A percentile compares a stretch with the other conserved stretches of the same genome.
These are phyloP conservation scores for Acrobasis repandana DNA, from an alignment of 2,888 invertebrate species.

Conservation along the genomic window DNA sequence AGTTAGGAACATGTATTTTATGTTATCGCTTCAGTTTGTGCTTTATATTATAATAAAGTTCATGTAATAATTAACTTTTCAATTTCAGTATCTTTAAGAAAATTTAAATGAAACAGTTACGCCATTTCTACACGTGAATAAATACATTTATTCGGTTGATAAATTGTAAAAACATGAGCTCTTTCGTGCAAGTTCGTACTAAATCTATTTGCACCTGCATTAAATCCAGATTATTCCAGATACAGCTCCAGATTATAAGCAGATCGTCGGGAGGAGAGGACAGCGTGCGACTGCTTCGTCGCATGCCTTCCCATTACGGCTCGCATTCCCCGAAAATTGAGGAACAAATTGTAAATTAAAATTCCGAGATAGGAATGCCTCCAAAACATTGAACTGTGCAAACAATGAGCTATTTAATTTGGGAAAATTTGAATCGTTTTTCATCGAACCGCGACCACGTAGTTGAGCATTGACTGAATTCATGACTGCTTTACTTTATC, in stretches of 20 bases:
- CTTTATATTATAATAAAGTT: too few species aligned
- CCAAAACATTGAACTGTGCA: conserved; percentile 41
- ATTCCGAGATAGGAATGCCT: conserved; percentile 54
- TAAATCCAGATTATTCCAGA: conserved; percentile 53
- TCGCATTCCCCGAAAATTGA: conserved; percentile 63
- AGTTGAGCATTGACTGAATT: not conserved
- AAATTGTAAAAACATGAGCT: too few species aligned
- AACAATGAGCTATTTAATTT: conserved; percentile 38
- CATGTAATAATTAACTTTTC: too few species aligned
- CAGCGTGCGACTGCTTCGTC: conserved; percentile 63
- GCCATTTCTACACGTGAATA: too few species aligned
- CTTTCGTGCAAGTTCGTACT: conserved; percentile 26
- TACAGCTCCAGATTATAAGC: conserved; percentile 48
- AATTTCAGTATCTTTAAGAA: too few species aligned
- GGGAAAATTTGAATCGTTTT: conserved; percentile 18
- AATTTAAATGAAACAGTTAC: too few species aligned
- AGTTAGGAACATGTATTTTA: too few species aligned
- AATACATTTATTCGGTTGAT: too few species aligned
- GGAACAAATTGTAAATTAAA: conserved; percentile 72
- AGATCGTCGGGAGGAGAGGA: conserved; percentile 43
- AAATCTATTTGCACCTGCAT: conserved; percentile 32
- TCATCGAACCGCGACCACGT: not conserved
- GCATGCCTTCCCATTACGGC: conserved; percentile 66
- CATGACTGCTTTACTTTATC: too few species aligned
- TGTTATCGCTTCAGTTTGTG: too few species aligned